Base-by-base conservation (phyloP, 2,888 invertebrate genomes). In the Plusia festucae region DNA sequence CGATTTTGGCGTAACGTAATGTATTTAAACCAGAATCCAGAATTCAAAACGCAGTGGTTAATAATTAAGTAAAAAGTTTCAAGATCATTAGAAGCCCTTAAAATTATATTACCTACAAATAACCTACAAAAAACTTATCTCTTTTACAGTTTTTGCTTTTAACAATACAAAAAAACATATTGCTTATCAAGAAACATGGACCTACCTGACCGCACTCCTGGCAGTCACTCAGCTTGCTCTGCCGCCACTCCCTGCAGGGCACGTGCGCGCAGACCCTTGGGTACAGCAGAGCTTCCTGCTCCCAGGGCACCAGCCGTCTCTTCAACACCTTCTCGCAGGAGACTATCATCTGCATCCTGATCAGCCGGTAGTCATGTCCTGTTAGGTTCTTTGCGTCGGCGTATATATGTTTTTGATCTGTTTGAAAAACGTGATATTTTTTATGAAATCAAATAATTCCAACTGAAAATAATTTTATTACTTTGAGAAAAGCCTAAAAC, bases 201-300 rank as follows among this genome's bases (percentile, higher is more conserved):
- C 60, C 3, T 2, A 96, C 96, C 92, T 96, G 96, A 0, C 95
- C 95, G 83, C 97, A 97, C 0, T 91, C 87, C 0, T 89, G 82
- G 72, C 97, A 97, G 57, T 95, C 95, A 11, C 73, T 85, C 13
- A 97, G 81, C 65, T 91, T 92, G 16, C 85, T 85, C 54, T 91
- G 93, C 51, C 91, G 88, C 89, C 96, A 95, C 70, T 96, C 95
- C 60, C 96, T 93, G 81, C 97, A 97, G 0, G 85, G 85, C 0
- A 89, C 81, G 8, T 95, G 90, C 0, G 88, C 88, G 75, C 97
- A 97, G 5, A 97, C 90, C 63, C 96, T 95, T 0, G 97, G 97
- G 81, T 97, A 97, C 22, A 97, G 89, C 24, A 97, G 85, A 0
- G 96, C 95, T 82, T 97, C 97, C 69, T 96, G 96, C 84, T 97